Evolutionary conservation across 2,888 invertebrate species (phyloP).

Genomic region (Tiliacea citrago): DNA sequence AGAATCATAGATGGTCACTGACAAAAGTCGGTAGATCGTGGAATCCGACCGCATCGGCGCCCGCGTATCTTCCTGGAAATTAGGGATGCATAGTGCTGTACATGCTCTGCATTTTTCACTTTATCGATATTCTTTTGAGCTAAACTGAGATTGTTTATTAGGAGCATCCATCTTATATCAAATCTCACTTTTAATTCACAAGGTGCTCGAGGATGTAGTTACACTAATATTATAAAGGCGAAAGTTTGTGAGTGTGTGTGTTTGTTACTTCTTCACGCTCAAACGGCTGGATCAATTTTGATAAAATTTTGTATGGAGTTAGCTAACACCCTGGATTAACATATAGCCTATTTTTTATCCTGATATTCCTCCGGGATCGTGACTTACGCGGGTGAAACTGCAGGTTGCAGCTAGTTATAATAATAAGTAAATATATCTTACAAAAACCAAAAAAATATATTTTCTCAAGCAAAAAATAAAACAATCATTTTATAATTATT

Average conservation of each 20-base stretch:
- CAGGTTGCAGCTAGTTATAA: too few relatives aligned
- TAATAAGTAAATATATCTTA: not conserved
- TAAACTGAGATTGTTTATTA: not conserved
- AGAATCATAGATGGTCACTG: conserved; percentile 79
- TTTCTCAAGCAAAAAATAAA: not conserved
- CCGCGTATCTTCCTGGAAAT: conserved; percentile 89
- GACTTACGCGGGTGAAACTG: too few relatives aligned
- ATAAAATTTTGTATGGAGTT: too few relatives aligned
- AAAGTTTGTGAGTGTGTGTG: too few relatives aligned
- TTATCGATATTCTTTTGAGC: conserved; percentile 33
- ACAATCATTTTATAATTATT: not conserved
- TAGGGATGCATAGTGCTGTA: conserved; percentile 82
- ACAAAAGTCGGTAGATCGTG: conserved; percentile 85
- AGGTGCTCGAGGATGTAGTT: not conserved
- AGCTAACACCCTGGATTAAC: too few relatives aligned
- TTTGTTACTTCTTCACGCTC: too few relatives aligned
- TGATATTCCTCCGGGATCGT: too few relatives aligned
- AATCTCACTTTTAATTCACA: not conserved
- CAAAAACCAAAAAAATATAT: not conserved
- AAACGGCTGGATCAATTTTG: too few relatives aligned
- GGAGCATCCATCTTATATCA: not conserved
- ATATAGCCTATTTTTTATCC: too few relatives aligned
- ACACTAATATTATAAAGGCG: not conserved
- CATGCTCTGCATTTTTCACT: conserved; percentile 16
- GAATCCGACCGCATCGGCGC: conserved; percentile 88